phyloP scores from a whole-genome alignment of 1,140 invertebrate genomes.

The Mamestra configurata region DNA sequence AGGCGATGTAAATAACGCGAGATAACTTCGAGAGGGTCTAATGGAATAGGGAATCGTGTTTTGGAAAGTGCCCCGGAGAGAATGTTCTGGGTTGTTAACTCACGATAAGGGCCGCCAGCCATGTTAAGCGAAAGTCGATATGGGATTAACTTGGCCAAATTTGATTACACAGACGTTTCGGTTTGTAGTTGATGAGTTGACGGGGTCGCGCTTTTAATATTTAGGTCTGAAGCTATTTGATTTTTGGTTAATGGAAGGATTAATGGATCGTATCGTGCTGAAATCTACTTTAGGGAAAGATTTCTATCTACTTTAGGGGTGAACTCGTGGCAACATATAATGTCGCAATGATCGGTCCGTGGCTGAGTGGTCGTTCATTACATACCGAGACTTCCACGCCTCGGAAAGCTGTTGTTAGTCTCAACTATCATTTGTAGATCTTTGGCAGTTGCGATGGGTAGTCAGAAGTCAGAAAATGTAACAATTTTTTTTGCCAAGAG shows the following conservation, averaged over 20 bases:
- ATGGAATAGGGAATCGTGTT: constrained; percentile 87
- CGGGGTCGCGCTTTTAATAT: constrained; percentile 48
- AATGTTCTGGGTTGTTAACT: constrained; percentile 83
- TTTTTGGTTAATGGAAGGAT: not conserved
- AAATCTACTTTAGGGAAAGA: not conserved
- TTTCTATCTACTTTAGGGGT: no score
- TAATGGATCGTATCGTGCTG: not conserved
- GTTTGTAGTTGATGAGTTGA: constrained; percentile 65
- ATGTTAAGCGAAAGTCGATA: constrained; percentile 86
- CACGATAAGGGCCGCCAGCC: constrained; percentile 65
- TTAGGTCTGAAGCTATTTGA: not conserved
- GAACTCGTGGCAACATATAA: no score
- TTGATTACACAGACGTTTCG: constrained; percentile 81
- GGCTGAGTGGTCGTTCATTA: no score
- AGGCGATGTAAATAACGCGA: constrained; percentile 87
- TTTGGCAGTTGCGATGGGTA: no score
- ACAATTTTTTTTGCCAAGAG: no score
- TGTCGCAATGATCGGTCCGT: no score
- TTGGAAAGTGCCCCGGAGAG: constrained; percentile 86
- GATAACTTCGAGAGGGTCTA: constrained; percentile 86
- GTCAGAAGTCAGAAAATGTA: no score
- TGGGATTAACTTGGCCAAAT: constrained; percentile 78
- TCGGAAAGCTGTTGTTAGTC: no score
- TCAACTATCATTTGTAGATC: no score
- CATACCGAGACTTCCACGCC: no score